Percentiles rank a stretch among this genome's conserved stretches.
Evolutionary conservation across 2,888 invertebrate genomes (phyloP).

Genomic region (Melanotus villosus): DNA sequence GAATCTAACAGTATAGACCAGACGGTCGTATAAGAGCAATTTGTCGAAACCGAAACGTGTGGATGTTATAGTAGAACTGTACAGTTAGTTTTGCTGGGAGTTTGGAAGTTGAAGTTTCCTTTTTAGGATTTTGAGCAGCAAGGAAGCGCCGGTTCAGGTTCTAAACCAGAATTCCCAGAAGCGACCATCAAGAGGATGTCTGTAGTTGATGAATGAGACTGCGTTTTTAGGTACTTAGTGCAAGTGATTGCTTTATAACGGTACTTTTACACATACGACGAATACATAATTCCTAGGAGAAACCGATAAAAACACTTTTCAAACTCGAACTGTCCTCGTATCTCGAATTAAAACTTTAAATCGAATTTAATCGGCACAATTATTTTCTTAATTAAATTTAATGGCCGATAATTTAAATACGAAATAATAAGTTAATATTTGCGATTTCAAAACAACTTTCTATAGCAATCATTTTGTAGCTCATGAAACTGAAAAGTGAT

Average conservation of each 20-base stretch:
- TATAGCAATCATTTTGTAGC: too few relatives aligned
- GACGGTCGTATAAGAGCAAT: slow-evolving; percentile 21
- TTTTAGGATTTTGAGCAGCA: slow-evolving; percentile 39
- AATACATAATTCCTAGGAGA: not conserved
- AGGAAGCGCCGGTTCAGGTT: slow-evolving; percentile 36
- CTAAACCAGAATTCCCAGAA: slow-evolving; percentile 36
- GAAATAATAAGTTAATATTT: too few relatives aligned
- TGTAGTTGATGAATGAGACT: slow-evolving; percentile 40
- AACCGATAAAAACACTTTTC: slow-evolving; percentile 13
- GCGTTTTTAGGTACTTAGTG: slow-evolving; percentile 39
- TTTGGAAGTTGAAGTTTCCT: slow-evolving; percentile 30
- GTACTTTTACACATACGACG: slow-evolving; percentile 1
- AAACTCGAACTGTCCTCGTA: slow-evolving; percentile 2
- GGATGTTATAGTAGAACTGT: slow-evolving; percentile 11
- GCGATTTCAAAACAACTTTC: too few relatives aligned
- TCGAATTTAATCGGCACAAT: slow-evolving; percentile 17
- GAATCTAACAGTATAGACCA: slow-evolving; percentile 32
- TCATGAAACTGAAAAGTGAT: too few relatives aligned
- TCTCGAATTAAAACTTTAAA: slow-evolving; percentile 5
- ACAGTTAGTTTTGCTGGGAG: slow-evolving; percentile 24
- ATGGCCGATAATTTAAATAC: too few relatives aligned
- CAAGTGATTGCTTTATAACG: slow-evolving; percentile 36
- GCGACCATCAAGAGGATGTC: slow-evolving; percentile 23
- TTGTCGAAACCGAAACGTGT: slow-evolving; percentile 34
- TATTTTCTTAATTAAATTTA: slow-evolving; percentile 10